These are phyloP conservation scores for Craterocephalus amniculus DNA, from an alignment of 2,797 vertebrate genomes.

Conservation along the genomic window DNA sequence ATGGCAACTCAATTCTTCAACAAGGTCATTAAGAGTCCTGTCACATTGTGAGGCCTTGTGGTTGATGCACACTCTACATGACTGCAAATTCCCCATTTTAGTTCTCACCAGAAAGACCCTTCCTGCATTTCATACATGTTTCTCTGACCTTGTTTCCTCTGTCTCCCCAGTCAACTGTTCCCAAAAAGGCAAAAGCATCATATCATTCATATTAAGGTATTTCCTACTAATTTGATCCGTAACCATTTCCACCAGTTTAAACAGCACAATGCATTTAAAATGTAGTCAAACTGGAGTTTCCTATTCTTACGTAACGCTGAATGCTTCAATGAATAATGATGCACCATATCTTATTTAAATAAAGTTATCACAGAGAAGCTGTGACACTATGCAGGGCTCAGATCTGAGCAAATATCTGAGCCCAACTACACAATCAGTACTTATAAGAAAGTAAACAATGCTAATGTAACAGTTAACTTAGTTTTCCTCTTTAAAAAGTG, in stretches of 20 bases:
- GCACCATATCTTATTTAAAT: neutral
- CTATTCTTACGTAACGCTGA: neutral
- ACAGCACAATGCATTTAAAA: neutral
- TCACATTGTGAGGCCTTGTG: neutral
- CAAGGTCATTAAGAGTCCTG: conserved; percentile 18
- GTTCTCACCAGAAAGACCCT: neutral
- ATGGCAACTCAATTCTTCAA: conserved; percentile 13
- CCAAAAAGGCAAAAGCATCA: neutral
- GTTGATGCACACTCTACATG: neutral
- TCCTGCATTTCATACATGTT: neutral
- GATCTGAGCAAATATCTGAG: no score
- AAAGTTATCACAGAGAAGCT: neutral
- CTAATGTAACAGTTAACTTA: no score
- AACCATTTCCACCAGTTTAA: neutral
- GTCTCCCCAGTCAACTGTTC: neutral
- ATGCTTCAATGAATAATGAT: neutral
- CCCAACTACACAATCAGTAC: no score
- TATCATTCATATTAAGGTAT: neutral
- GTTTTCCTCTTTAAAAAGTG: no score
- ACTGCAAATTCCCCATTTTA: neutral
- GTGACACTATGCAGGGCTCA: no score
- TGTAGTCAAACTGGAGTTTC: neutral
- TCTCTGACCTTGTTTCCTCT: neutral
- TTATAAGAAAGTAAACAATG: no score
- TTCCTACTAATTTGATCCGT: neutral